phyloP scores from a whole-genome alignment of 2,113 vertebrate species.

The Serilophus lunatus region DNA sequence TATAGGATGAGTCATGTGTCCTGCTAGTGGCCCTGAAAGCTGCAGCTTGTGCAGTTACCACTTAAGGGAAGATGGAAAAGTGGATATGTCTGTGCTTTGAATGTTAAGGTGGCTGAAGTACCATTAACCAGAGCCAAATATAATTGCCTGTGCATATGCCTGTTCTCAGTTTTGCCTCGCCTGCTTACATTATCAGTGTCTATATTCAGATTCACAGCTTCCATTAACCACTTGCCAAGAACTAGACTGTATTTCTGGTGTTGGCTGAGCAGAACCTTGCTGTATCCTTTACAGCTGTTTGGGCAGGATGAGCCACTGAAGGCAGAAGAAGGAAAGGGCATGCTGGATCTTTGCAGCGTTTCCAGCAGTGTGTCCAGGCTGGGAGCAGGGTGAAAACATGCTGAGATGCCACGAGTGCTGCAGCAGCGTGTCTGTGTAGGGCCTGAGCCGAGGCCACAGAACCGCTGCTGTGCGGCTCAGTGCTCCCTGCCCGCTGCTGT shows the following conservation, averaged over 20 bases:
- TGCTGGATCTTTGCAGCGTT: rapidly evolving
- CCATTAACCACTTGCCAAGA: not conserved
- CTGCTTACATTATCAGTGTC: not conserved
- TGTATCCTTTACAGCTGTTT: not conserved
- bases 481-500: rapidly evolving
- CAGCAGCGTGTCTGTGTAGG: not conserved
- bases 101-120: not conserved
- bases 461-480: no score
- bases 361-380: not conserved
- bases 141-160: not conserved
- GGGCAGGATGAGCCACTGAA: not conserved
- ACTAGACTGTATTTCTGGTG: not conserved
- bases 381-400: not conserved
- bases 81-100: not conserved
- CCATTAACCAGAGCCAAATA: rapidly evolving
- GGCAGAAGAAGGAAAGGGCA: not conserved
- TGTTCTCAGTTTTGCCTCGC: not conserved
- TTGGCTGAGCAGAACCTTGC: not conserved
- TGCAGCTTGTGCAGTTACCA: not conserved
- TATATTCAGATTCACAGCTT: not conserved
- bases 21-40: not conserved
- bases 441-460: not conserved
- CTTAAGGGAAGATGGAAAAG: not conserved
- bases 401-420: rapidly evolving
- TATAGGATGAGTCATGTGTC: not conserved